A percentile compares a stretch with the other conserved stretches of the same genome.
These are phyloP conservation scores for Gibbula magus DNA, from an alignment of 2,888 invertebrate species.

Conservation along the genomic window DNA sequence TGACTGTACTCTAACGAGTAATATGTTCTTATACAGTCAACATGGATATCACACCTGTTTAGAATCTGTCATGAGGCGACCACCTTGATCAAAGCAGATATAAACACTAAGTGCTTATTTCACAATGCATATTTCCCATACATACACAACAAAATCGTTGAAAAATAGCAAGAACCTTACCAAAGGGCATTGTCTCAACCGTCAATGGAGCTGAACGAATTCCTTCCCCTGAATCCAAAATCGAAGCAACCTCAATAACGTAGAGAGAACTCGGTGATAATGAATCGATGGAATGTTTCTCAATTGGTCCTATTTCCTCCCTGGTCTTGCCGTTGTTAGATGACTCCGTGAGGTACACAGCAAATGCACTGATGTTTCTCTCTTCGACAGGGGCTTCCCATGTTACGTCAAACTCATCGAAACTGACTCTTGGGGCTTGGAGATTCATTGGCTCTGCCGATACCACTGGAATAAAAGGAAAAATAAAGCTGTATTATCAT, in stretches of 20 bases:
- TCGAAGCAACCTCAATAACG: conserved; percentile 5
- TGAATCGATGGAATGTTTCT: background rate
- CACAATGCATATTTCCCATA: too few species aligned
- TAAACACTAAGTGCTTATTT: too few species aligned
- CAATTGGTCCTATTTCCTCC: background rate
- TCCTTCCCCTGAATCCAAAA: conserved; percentile 1
- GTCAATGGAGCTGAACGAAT: background rate
- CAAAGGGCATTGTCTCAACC: background rate
- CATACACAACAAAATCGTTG: too few species aligned
- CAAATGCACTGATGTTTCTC: conserved; percentile 8
- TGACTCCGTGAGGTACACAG: background rate
- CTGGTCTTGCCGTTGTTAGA: background rate
- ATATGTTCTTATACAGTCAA: too few species aligned
- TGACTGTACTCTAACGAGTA: too few species aligned
- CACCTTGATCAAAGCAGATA: too few species aligned
- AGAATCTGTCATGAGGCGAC: too few species aligned
- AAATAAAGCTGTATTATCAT: too few species aligned
- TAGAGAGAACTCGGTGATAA: background rate
- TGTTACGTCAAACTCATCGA: background rate
- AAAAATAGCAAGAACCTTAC: background rate
- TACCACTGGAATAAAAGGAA: background rate
- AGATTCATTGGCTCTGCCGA: conserved; percentile 3
- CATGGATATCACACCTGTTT: too few species aligned
- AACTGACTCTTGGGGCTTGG: background rate
- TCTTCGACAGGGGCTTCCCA: conserved; percentile 2